Evolutionary conservation across 2,113 vertebrate species (phyloP), one percentile per base, ranked within the genome.

Genomic region (Verasper variegatus): DNA sequence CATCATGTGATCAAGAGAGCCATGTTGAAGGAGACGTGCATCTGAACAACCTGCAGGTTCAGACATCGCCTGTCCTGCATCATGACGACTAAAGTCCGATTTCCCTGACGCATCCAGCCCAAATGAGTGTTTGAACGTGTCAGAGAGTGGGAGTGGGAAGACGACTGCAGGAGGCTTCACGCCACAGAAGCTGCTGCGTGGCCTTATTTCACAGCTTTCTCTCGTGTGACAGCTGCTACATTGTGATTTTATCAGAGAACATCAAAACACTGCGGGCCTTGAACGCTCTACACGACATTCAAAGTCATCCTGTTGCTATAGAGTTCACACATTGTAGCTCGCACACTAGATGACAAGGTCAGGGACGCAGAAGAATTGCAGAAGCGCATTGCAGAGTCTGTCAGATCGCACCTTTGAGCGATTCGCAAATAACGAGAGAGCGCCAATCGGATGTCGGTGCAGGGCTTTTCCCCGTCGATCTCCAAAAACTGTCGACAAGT

Each of bases 211-310:
- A 67, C 76, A 37, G 63, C 40, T 75, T 72, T 61, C 5, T 0
- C 31, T 64, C 71, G 64, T 66, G 68, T 71, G 71, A 58, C 42
- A 82, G 63, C 67, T 66, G 76, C 74, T 47, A 47, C 62, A 45
- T 54, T 31, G 9, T 9, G 67, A 77, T 80, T 79, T 81, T 79
- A 84, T 86, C 81, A 76, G 45, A 63, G n/a, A 73, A 55, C 80
- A 81, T 68, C 65, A 51, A 61, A 78, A 71, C 68, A 78, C 83
- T 79, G 56, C 58, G 80, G 54, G n/a, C 54, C 54, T 55, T 23
- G 54, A 9, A 23, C 54, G 14, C 55, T 15, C 23, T 26, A 6
- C 56, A 27, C 23, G 2, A 56, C 55, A 26, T 24, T 56, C 21
- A 56, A 56, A 56, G 55, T 56, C 55, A 27, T 58, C 54, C 24